A percentile compares a stretch with the other conserved stretches of the same genome.
phyloP scores from a whole-genome alignment of 1,140 invertebrate genomes.

The Solen grandis region DNA sequence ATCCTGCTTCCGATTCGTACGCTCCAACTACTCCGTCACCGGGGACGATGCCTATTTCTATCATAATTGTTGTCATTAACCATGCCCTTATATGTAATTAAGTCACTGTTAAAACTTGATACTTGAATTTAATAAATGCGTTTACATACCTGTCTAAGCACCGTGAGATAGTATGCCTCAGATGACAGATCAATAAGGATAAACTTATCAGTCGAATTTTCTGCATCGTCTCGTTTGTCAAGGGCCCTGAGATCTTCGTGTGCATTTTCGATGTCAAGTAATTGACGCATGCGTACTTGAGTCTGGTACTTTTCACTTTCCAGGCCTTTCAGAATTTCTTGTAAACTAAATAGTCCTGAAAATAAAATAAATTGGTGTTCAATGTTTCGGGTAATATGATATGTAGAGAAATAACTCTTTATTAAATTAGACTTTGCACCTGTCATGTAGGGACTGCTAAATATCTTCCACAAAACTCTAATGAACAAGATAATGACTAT shows the following conservation, averaged over 20 bases:
- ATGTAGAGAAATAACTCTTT: no score
- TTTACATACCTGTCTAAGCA: constrained; percentile 41
- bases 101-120: background rate
- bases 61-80: no score
- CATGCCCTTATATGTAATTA: background rate
- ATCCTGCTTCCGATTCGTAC: no score
- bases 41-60: no score
- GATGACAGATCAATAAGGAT: constrained; percentile 43
- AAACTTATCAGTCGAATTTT: constrained; percentile 18
- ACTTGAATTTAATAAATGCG: no score
- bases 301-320: constrained; percentile 4
- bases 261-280: constrained; percentile 24
- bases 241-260: constrained; percentile 52
- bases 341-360: constrained; percentile 43
- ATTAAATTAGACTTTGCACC: no score
- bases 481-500: no score
- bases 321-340: constrained; percentile 33
- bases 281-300: constrained; percentile 36
- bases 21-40: no score
- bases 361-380: background rate
- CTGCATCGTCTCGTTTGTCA: constrained; percentile 19
- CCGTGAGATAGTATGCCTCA: constrained; percentile 27
- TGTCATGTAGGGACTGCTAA: no score
- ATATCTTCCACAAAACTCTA: no score
- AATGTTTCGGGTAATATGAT: background rate